Conservation (phyloP, 2,113 vertebrate genomes). For the Gnathochromis pfefferi region DNA sequence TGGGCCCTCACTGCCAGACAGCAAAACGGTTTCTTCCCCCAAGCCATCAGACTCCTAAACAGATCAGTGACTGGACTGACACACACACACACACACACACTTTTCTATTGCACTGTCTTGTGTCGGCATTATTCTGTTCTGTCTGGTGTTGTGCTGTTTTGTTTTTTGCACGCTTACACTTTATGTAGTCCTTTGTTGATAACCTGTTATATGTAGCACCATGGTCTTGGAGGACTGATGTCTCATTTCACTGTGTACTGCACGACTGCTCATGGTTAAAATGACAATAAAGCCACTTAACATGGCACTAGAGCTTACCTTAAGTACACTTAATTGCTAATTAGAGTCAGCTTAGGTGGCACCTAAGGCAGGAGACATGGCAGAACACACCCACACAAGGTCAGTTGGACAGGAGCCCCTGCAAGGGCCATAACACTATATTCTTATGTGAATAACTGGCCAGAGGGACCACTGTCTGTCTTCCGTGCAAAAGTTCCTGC, state of each 20-base stretch:
- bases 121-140: neutral
- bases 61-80: neutral
- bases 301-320: fast-evolving
- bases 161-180: neutral
- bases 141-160: neutral
- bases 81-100: neutral
- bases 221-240: fast-evolving
- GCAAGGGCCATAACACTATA: neutral
- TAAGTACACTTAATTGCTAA: neutral
- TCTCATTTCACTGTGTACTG: neutral
- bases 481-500: neutral
- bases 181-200: neutral
- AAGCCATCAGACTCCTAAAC: neutral
- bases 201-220: neutral
- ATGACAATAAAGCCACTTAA: neutral
- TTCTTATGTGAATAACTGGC: neutral
- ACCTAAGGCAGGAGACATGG: neutral
- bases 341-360: neutral
- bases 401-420: neutral
- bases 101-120: neutral
- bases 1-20: neutral
- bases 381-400: neutral
- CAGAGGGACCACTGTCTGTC: neutral
- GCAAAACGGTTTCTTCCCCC: fast-evolving
- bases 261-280: fast-evolving